Conservation (phyloP, 2,113 vertebrate species). For the Lagopus muta region DNA sequence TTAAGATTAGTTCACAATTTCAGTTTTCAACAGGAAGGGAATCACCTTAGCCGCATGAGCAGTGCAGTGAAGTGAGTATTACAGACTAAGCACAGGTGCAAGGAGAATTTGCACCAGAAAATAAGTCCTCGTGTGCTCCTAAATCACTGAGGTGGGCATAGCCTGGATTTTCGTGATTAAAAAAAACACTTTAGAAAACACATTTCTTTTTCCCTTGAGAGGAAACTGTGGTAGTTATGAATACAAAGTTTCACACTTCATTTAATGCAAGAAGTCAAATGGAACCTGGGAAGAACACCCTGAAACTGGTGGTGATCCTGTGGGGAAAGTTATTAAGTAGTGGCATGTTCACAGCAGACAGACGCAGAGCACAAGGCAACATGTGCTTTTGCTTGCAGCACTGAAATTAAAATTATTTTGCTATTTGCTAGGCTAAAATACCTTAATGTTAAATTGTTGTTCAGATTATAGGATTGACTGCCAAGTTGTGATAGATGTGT, state of each 20-base stretch:
- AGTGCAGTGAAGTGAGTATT: fast-evolving
- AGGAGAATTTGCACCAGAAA: neutral
- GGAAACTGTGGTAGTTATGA: neutral
- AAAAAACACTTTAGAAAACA: neutral
- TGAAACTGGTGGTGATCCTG: neutral
- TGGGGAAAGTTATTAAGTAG: neutral
- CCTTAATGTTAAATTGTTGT: neutral
- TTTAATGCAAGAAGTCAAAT: neutral
- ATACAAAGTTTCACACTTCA: neutral
- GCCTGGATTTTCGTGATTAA: neutral
- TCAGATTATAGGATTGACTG: neutral
- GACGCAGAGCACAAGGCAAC: neutral
- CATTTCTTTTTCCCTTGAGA: neutral
- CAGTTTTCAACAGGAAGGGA: neutral
- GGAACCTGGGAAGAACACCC: neutral
- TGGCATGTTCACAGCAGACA: neutral
- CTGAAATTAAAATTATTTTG: neutral
- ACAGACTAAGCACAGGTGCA: neutral
- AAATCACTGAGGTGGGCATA: neutral
- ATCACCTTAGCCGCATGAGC: neutral
- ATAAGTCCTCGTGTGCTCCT: neutral
- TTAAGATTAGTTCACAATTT: neutral
- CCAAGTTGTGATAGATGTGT: neutral
- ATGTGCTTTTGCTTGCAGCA: neutral
- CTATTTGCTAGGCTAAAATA: neutral